A percentile compares a stretch with the other conserved stretches of the same genome.
Evolutionary conservation across 2,888 invertebrate genomes (phyloP).

Genomic region (Acrobasis repandana): DNA sequence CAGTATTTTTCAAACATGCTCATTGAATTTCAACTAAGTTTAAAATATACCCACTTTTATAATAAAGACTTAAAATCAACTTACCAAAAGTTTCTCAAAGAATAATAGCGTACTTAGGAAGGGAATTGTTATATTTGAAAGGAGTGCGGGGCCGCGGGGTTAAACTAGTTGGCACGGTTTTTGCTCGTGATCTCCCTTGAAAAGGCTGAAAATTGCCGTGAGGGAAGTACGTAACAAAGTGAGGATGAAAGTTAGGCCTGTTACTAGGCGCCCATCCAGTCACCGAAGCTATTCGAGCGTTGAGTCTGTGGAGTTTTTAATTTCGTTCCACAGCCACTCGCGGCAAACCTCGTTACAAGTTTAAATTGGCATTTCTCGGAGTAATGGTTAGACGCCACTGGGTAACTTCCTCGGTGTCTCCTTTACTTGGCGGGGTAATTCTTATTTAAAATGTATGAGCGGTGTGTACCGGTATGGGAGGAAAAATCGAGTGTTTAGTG

Average conservation of each 20-base stretch:
- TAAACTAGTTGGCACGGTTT: conserved; percentile 39
- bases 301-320: conserved; percentile 74
- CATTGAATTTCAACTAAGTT: background rate
- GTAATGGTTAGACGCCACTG: conserved; percentile 74
- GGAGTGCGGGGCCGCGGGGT: conserved; percentile 29
- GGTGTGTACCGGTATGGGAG: conserved; percentile 40
- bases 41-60: background rate
- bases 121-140: conserved; percentile 30
- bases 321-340: conserved; percentile 78
- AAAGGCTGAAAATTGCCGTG: conserved; percentile 60
- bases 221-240: conserved; percentile 68
- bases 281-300: conserved; percentile 58
- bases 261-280: conserved; percentile 62
- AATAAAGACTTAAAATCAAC: background rate
- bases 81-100: background rate
- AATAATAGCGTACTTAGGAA: background rate
- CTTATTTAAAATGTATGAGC: conserved; percentile 77
- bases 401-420: conserved; percentile 68
- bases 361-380: conserved; percentile 81
- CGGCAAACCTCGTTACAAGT: conserved; percentile 81
- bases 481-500: conserved; percentile 41
- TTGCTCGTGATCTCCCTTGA: conserved; percentile 51
- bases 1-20: background rate
- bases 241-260: conserved; percentile 74
- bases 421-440: conserved; percentile 65